Evolutionary conservation across 2,888 invertebrate species (phyloP), one percentile per base, ranked within the genome.

Genomic region (Sussaba pulchella): DNA sequence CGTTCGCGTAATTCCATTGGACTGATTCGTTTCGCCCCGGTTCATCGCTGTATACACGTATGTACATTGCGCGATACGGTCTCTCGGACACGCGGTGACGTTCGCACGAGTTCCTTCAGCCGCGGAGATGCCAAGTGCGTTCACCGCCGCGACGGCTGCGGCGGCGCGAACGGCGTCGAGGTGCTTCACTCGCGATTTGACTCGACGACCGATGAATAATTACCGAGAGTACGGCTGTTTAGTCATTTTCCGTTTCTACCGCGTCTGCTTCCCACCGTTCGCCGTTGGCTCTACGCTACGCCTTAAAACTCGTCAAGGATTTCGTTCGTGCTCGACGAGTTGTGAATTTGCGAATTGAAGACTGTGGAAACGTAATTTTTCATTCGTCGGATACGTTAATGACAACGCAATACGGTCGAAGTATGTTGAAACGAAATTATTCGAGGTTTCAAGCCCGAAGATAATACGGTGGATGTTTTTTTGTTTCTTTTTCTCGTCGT

Each of bases 181-280:
- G 67, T 3, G 39, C 64, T 69, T 31, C 21, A 64, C 57, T 50
- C 47, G 39, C 26, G 45, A 24, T 17, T 17, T 41, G 12, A 52
- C 63, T 36, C 72, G 52, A 64, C 63, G 63, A 63, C 63, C 52
- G 24, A 71, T 70, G 75, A 75, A 75, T 79, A 75, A 75, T 71
- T 43, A 64, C 50, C 41, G 19, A 64, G 39, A 54, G 50, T 21
- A 24, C 14, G 36, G 24, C 14, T 50, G 39, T 41, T 72, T 54
- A 9, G 12, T 31, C 10, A 31, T n/a, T 10, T 41, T 41, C 47
- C 45, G 31, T 43, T 61, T 14, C 24, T 47, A 31, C n/a, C 12
- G 17, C 8, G 8, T 43, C 10, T 36, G 52, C 41, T 72, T 61
- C 19, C 10, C 36, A 12, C 24, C 21, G 43, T 41, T n/a, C 14